These are phyloP conservation scores for Philotrypesis tridentata DNA, from an alignment of 1,140 invertebrate species.

Conservation along the genomic window DNA sequence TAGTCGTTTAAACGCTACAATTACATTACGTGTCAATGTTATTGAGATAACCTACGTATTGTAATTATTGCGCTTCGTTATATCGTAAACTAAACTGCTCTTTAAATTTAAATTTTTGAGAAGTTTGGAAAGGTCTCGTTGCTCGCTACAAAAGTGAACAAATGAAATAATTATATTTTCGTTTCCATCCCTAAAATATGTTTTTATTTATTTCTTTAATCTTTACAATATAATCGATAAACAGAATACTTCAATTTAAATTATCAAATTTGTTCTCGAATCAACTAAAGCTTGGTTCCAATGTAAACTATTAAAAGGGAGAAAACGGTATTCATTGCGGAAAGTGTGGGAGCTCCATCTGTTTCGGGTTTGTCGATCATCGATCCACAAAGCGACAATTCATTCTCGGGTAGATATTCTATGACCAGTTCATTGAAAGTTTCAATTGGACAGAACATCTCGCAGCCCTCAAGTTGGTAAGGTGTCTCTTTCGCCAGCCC, in stretches of 20 bases:
- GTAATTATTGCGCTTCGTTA: too few relatives aligned
- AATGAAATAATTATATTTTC: neutral
- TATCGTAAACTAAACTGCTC: neutral
- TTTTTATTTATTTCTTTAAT: too few relatives aligned
- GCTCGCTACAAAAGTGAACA: too few relatives aligned
- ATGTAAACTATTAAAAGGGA: neutral
- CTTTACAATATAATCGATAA: neutral
- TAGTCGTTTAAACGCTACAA: neutral
- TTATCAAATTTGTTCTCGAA: neutral
- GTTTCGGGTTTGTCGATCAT: neutral
- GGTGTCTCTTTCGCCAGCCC: slow-evolving; percentile 40
- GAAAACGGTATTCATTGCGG: neutral
- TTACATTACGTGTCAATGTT: neutral
- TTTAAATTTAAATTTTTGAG: neutral
- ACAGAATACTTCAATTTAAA: neutral
- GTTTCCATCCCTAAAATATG: neutral
- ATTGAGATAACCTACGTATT: slow-evolving; percentile 10
- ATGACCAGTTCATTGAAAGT: slow-evolving; percentile 49
- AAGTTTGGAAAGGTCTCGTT: too few relatives aligned
- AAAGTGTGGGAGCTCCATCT: neutral
- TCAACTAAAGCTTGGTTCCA: neutral
- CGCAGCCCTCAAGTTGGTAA: slow-evolving; percentile 52
- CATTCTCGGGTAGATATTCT: slow-evolving; percentile 48
- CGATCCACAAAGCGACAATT: slow-evolving; percentile 50
- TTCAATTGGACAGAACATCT: slow-evolving; percentile 55